These are phyloP conservation scores for Papilio elwesi DNA, from an alignment of 2,888 invertebrate species.

Conservation along the genomic window DNA sequence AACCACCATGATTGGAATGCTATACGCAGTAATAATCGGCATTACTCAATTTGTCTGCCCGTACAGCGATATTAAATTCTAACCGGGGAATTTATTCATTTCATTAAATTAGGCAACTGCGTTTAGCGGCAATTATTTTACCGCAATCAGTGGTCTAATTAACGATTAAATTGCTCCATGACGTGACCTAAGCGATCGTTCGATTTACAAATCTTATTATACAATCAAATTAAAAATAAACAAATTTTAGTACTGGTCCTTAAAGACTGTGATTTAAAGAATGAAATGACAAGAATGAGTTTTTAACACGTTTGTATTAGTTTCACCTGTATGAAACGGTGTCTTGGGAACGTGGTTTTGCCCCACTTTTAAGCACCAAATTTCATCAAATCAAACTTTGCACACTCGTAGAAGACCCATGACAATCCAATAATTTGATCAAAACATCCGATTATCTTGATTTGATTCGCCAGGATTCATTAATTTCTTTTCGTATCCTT, in stretches of 20 bases:
- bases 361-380: too few species aligned
- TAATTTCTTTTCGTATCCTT: too few species aligned
- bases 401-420: too few species aligned
- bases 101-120: constrained; percentile 29
- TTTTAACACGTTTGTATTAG: too few species aligned
- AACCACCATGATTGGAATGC: too few species aligned
- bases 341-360: too few species aligned
- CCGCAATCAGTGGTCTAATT: constrained; percentile 26
- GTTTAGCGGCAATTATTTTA: constrained; percentile 27
- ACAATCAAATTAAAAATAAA: not conserved
- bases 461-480: too few species aligned
- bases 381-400: too few species aligned
- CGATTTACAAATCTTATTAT: constrained; percentile 15
- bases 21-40: not conserved
- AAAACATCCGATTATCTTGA: too few species aligned
- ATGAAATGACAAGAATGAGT: too few species aligned
- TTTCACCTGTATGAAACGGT: too few species aligned
- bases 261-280: not conserved
- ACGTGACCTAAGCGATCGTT: constrained; percentile 17
- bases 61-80: constrained; percentile 10
- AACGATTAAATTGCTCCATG: constrained; percentile 17
- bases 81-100: constrained; percentile 26
- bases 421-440: too few species aligned
- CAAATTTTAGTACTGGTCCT: not conserved
- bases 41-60: not conserved